phyloP scores from a whole-genome alignment of 2,113 vertebrate species.

The rat (Rattus norvegicus) region GRCr8 NC_086020.1:36232501-36233000 shows the following conservation, averaged over 20 bases:
- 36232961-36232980: background rate
- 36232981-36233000: background rate
- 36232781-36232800: background rate
- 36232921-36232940: background rate
- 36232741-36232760: background rate
- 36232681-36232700: background rate
- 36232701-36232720: background rate
- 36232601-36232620: background rate
- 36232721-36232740: background rate
- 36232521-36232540: no score
- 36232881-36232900: no score
- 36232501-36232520: no score
- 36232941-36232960: background rate
- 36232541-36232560: constrained; percentile 26
- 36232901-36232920: background rate
- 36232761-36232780: no score
- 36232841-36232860: background rate
- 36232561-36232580: background rate
- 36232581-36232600: background rate
- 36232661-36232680: background rate
- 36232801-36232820: background rate
- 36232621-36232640: background rate
- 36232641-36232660: background rate
- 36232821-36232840: no score
- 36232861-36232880: background rate